A percentile compares a stretch with the other conserved stretches of the same genome.
Evolutionary conservation across 2,888 invertebrate species (phyloP).

Genomic region (Pristionchus japonicus): DNA sequence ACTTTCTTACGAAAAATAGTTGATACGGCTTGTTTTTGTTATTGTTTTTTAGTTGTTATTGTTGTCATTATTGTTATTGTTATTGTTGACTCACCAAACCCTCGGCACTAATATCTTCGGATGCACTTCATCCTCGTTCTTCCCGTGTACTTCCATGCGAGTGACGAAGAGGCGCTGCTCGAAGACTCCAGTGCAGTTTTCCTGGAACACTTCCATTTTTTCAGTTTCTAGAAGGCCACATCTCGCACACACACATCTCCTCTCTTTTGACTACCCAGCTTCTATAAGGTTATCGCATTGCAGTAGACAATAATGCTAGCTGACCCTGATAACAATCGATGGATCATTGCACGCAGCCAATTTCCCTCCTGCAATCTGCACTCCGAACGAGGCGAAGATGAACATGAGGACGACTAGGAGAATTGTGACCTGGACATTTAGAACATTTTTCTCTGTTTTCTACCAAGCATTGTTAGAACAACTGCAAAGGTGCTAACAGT

Average conservation of each 20-base stretch:
- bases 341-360: constrained; percentile 97
- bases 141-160: constrained; percentile 93
- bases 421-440: constrained; percentile 86
- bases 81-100: constrained; percentile 65
- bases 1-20: too few relatives aligned
- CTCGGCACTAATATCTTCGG: constrained; percentile 81
- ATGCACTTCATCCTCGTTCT: constrained; percentile 84
- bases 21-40: too few relatives aligned
- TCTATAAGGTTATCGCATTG: too few relatives aligned
- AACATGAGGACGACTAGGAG: constrained; percentile 96
- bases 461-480: neutral
- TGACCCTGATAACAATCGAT: constrained; percentile 80
- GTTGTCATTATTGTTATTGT: too few relatives aligned
- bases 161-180: constrained; percentile 95
- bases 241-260: too few relatives aligned
- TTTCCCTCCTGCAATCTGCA: constrained; percentile 96
- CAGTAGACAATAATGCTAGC: too few relatives aligned
- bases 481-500: neutral
- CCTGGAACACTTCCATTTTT: constrained; percentile 79
- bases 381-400: constrained; percentile 98
- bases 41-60: too few relatives aligned
- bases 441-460: neutral
- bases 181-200: constrained; percentile 94
- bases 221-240: too few relatives aligned
- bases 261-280: too few relatives aligned